These are phyloP conservation scores for Mactromeris polynyma DNA, from an alignment of 2,888 invertebrate genomes.

Conservation along the genomic window DNA sequence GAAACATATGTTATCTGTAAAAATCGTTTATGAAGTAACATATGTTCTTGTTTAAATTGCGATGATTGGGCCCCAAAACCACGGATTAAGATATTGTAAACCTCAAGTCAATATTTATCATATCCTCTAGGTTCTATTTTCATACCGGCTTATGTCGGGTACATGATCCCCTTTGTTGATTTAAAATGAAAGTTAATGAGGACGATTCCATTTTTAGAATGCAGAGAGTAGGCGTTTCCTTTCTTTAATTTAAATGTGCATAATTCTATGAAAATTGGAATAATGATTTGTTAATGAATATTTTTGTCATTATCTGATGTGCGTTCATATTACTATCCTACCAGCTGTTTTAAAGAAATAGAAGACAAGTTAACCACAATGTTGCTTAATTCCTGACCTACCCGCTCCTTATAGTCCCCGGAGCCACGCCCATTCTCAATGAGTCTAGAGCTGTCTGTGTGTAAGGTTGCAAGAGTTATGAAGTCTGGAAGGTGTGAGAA, in stretches of 20 bases:
- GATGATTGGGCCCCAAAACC: background rate
- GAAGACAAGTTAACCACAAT: too few relatives aligned
- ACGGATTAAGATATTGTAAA: background rate
- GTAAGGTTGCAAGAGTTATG: background rate
- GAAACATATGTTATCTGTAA: conserved; percentile 2
- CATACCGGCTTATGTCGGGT: background rate
- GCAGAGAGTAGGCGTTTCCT: background rate
- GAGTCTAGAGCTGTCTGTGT: background rate
- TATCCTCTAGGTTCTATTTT: background rate
- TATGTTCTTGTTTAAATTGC: background rate
- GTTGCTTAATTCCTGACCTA: background rate
- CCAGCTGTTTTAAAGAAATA: too few relatives aligned
- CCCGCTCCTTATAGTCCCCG: background rate
- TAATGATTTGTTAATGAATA: background rate
- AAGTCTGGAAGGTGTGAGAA: background rate
- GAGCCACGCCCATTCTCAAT: background rate
- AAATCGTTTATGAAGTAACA: background rate
- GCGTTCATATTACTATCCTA: too few relatives aligned
- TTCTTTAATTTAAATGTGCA: background rate
- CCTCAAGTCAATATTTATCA: background rate
- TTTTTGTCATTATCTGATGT: too few relatives aligned
- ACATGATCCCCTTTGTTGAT: background rate
- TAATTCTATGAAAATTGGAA: too few relatives aligned
- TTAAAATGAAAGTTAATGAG: background rate
- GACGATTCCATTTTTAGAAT: background rate